Conservation (phyloP, 2,888 invertebrate genomes). For the Epistrophe grossulariae region DNA sequence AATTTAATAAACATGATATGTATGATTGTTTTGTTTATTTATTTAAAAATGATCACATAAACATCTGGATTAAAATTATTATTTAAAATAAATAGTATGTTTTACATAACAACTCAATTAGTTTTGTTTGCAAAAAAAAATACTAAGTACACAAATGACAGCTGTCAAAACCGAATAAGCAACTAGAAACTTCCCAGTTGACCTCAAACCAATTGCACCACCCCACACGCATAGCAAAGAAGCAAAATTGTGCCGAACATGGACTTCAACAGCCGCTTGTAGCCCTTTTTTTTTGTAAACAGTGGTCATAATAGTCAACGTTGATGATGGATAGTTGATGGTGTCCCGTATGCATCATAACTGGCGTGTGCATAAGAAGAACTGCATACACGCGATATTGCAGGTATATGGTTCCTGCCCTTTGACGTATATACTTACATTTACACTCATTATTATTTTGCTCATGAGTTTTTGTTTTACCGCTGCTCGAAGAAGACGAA, state of each 20-base stretch:
- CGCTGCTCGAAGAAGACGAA: slow-evolving; percentile 43
- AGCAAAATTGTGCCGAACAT: slow-evolving; percentile 45
- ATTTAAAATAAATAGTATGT: neutral
- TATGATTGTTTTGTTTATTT: too few species aligned
- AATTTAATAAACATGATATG: too few species aligned
- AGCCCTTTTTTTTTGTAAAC: neutral
- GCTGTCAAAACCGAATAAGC: slow-evolving; percentile 27
- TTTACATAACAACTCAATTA: slow-evolving; percentile 25
- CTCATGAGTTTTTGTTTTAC: slow-evolving; percentile 59
- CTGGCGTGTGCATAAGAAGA: slow-evolving; percentile 11
- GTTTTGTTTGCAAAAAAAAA: neutral
- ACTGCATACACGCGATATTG: slow-evolving; percentile 52
- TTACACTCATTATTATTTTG: slow-evolving; percentile 69
- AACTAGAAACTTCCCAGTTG: slow-evolving; percentile 8
- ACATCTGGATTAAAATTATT: too few species aligned
- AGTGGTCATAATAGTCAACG: slow-evolving; percentile 32
- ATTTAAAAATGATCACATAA: too few species aligned
- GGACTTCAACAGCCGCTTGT: neutral
- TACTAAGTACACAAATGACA: slow-evolving; percentile 12
- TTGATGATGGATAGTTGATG: slow-evolving; percentile 18
- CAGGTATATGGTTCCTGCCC: slow-evolving; percentile 64
- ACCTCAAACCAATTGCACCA: slow-evolving; percentile 33
- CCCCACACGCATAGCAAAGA: slow-evolving; percentile 40
- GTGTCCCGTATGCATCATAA: slow-evolving; percentile 29
- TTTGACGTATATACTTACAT: slow-evolving; percentile 54